Evolutionary conservation across 2,113 vertebrate genomes (phyloP).

Genomic region (Tricholaema leucomelas): DNA sequence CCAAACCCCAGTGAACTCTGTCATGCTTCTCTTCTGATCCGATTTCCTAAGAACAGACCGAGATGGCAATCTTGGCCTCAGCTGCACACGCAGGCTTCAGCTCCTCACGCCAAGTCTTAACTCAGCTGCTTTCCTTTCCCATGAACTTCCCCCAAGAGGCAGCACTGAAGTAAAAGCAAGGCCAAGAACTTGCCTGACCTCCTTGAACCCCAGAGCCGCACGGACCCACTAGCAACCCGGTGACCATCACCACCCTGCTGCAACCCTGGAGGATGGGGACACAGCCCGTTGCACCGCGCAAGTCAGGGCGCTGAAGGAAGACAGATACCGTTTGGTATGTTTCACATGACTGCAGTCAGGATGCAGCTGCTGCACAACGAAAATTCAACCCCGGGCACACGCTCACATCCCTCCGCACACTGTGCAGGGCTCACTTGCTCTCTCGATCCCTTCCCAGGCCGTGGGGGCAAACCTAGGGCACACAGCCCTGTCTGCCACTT

Average conservation of each 20-base stretch:
- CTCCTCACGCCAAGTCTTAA: not conserved
- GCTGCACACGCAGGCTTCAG: not conserved
- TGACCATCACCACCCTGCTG: not conserved
- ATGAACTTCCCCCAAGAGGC: not conserved
- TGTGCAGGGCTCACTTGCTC: rapidly evolving
- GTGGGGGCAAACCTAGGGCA: not conserved
- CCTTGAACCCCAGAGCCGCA: not conserved
- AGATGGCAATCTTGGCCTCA: not conserved
- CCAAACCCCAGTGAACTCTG: not conserved
- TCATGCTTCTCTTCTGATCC: not conserved
- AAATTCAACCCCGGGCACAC: not conserved
- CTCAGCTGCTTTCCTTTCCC: not conserved
- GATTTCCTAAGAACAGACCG: rapidly evolving
- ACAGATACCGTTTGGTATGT: not conserved
- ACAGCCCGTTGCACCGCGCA: not conserved
- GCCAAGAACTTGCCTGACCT: not conserved
- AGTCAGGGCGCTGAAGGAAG: not conserved
- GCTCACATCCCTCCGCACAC: rapidly evolving
- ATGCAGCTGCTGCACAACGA: not conserved
- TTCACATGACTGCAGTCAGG: not conserved
- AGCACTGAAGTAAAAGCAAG: not conserved
- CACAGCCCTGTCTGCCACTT: not conserved
- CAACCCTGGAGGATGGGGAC: not conserved
- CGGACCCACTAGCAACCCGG: not conserved
- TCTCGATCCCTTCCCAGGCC: too few relatives aligned